Evolutionary conservation across 2,888 invertebrate species (phyloP).

Genomic region (Pandemis corylana): DNA sequence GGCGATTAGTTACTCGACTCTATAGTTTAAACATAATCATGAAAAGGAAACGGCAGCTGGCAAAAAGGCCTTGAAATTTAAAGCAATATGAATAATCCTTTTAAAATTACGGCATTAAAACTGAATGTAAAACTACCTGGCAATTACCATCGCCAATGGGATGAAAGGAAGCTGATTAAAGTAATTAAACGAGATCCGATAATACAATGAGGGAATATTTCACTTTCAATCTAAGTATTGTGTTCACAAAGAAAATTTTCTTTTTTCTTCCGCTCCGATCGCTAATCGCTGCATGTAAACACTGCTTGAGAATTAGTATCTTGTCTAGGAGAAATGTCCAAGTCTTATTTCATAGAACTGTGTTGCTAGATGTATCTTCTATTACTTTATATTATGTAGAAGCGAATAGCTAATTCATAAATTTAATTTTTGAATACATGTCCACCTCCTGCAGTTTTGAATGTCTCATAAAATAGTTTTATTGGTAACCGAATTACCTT

Average conservation of each 20-base stretch:
- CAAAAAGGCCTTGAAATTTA: slow-evolving; percentile 26
- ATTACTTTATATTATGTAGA: not conserved
- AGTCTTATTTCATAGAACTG: slow-evolving; percentile 43
- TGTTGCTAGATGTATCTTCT: slow-evolving; percentile 43
- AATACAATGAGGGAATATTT: slow-evolving; percentile 49
- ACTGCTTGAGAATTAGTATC: slow-evolving; percentile 46
- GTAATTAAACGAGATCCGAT: slow-evolving; percentile 48
- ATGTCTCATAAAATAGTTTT: slow-evolving; percentile 15
- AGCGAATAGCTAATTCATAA: not conserved
- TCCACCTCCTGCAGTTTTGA: slow-evolving; percentile 13
- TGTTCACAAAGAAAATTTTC: slow-evolving; percentile 52
- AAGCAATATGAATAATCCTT: not conserved
- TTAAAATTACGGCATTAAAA: not conserved
- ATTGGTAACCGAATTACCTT: slow-evolving; percentile 17
- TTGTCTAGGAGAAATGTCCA: slow-evolving; percentile 53
- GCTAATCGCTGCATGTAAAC: slow-evolving; percentile 48
- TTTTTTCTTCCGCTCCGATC: slow-evolving; percentile 48
- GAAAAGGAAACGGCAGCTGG: slow-evolving; percentile 29
- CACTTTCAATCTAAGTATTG: slow-evolving; percentile 59
- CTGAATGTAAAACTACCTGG: not conserved
- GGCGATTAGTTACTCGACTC: slow-evolving; percentile 12
- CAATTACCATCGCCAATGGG: slow-evolving; percentile 18
- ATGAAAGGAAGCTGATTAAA: slow-evolving; percentile 35
- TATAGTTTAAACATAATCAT: slow-evolving; percentile 31
- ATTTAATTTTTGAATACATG: not conserved